Evolutionary conservation across 2,113 vertebrate genomes (phyloP).

Genomic region (Eptesicus fuscus): DNA sequence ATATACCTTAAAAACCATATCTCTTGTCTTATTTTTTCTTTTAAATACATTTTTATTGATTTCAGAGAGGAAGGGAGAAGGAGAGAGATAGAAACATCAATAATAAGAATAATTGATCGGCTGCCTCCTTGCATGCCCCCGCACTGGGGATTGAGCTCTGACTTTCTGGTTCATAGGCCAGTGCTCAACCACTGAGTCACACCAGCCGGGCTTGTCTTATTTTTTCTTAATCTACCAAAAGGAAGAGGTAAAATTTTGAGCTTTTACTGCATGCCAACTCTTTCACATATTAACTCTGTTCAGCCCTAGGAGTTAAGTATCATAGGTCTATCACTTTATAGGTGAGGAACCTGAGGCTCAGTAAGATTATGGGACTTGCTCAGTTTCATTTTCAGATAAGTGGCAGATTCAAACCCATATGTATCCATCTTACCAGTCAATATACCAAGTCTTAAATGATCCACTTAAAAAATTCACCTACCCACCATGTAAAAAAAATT

Average conservation of each 20-base stretch:
- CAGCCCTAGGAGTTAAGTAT: background rate
- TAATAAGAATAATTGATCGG: too few relatives aligned
- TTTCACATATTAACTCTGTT: constrained; percentile 25
- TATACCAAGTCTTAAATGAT: background rate
- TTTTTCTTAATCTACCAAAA: constrained; percentile 16
- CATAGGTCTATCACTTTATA: background rate
- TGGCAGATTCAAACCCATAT: background rate
- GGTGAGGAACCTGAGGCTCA: background rate
- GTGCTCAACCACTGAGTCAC: too few relatives aligned
- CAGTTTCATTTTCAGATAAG: background rate
- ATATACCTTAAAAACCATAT: background rate
- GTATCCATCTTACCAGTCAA: background rate
- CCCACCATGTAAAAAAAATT: background rate
- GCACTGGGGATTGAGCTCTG: too few relatives aligned
- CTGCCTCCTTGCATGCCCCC: too few relatives aligned
- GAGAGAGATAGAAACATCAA: too few relatives aligned
- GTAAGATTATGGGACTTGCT: background rate
- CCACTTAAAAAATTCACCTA: background rate
- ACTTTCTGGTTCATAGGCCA: too few relatives aligned
- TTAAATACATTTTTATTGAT: too few relatives aligned
- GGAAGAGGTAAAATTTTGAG: background rate
- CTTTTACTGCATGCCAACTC: background rate
- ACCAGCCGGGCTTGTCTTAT: background rate
- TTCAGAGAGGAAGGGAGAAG: too few relatives aligned
- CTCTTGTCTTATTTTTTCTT: background rate